A percentile compares a stretch with the other conserved stretches of the same genome.
Conservation (phyloP, 2,113 vertebrate genomes). For the Rhizomys pruinosus region DNA sequence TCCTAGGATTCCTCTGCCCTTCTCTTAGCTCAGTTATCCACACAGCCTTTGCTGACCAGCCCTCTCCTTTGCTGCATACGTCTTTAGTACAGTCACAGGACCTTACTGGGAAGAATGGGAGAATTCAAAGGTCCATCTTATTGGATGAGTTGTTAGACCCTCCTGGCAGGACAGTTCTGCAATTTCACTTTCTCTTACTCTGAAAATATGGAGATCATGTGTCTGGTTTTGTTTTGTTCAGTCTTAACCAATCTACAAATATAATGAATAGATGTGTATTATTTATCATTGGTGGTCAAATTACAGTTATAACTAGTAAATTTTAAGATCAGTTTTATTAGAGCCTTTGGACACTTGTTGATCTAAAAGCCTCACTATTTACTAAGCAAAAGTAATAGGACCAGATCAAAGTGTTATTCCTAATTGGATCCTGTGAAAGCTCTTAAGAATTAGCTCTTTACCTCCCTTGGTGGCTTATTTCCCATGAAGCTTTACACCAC, state of each 20-base stretch:
- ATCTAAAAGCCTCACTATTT: slow-evolving; percentile 32
- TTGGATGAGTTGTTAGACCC: background rate
- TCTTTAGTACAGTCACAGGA: slow-evolving; percentile 52
- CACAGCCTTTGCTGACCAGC: slow-evolving; percentile 42
- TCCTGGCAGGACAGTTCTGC: background rate
- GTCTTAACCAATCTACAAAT: background rate
- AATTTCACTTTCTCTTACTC: background rate
- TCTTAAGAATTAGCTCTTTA: background rate
- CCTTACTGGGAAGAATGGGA: slow-evolving; percentile 56
- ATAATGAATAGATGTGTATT: too few species aligned
- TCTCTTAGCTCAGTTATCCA: slow-evolving; percentile 55
- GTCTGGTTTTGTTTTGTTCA: background rate
- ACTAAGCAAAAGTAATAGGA: slow-evolving; percentile 39
- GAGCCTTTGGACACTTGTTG: slow-evolving; percentile 16
- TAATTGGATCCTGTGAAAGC: slow-evolving; percentile 59
- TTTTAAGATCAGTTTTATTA: slow-evolving; percentile 47
- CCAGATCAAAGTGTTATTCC: slow-evolving; percentile 24
- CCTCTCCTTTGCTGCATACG: slow-evolving; percentile 27
- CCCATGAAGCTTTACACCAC: background rate
- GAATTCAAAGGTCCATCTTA: slow-evolving; percentile 47
- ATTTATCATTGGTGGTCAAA: slow-evolving; percentile 37
- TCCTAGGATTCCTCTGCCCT: slow-evolving; percentile 82
- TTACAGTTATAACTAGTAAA: slow-evolving; percentile 61
- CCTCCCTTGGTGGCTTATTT: background rate
- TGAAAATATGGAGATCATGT: background rate